Evolutionary conservation across 2,797 vertebrate genomes (phyloP).

Genomic region (Mus spretus): DNA sequence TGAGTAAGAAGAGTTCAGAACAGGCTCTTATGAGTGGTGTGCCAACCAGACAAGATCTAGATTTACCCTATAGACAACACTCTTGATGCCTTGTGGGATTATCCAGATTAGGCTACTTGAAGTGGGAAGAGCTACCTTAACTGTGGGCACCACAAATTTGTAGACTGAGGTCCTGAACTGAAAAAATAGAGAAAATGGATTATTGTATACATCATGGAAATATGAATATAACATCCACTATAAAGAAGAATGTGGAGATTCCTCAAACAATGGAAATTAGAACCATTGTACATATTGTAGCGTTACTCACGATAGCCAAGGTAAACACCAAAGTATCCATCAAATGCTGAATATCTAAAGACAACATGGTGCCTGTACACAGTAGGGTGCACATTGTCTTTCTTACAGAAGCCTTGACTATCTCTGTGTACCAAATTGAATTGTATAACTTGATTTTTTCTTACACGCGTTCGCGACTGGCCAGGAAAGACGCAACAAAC

Average conservation of each 20-base stretch:
- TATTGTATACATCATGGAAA: background rate
- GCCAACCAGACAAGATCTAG: background rate
- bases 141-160: background rate
- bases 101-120: background rate
- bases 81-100: background rate
- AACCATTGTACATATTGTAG: background rate
- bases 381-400: background rate
- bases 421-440: background rate
- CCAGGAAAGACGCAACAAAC: too few relatives aligned
- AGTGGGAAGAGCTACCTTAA: background rate
- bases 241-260: background rate
- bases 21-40: background rate
- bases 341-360: background rate
- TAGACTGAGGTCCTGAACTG: background rate
- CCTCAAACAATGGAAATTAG: background rate
- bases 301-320: background rate
- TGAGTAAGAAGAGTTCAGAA: background rate
- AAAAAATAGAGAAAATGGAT: background rate
- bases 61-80: background rate
- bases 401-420: background rate
- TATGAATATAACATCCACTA: background rate
- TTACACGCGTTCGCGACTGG: too few relatives aligned
- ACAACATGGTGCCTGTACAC: background rate
- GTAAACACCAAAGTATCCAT: background rate
- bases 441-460: background rate